These are phyloP conservation scores for Morone chrysops DNA, from an alignment of 2,113 vertebrate genomes.

Conservation along the genomic window DNA sequence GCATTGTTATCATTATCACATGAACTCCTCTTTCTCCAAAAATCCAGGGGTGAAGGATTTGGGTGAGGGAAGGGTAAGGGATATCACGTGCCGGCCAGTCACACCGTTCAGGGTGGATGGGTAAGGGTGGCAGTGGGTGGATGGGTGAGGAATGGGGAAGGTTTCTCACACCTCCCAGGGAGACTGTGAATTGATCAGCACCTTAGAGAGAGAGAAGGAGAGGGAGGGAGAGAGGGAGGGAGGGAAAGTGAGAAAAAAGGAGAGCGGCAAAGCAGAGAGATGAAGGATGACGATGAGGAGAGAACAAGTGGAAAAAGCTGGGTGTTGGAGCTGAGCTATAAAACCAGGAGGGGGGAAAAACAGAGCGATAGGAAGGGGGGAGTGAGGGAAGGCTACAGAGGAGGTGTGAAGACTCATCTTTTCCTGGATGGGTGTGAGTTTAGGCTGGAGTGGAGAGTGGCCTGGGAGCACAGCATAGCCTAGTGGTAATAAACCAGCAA, in stretches of 20 bases:
- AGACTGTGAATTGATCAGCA: conserved; percentile 89
- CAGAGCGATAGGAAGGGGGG: conserved; percentile 32
- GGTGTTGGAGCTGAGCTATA: conserved; percentile 62
- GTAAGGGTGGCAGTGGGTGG: conserved; percentile 44
- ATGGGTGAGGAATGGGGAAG: conserved; percentile 48
- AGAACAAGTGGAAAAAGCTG: conserved; percentile 65
- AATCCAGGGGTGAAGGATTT: conserved; percentile 37
- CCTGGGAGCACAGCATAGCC: conserved; percentile 68
- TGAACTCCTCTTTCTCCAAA: conserved; percentile 10
- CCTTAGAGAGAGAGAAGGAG: conserved; percentile 73
- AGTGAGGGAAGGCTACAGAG: conserved; percentile 58
- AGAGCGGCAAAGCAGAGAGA: conserved; percentile 61
- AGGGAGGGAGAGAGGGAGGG: conserved; percentile 59
- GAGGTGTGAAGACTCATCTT: conserved; percentile 86
- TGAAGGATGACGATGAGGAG: conserved; percentile 62
- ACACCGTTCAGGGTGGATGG: conserved; percentile 55
- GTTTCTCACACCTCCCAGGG: conserved; percentile 79
- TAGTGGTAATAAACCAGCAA: conserved; percentile 66
- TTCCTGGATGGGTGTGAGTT: conserved; percentile 76
- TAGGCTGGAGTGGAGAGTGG: conserved; percentile 56
- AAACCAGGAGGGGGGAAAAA: conserved; percentile 37
- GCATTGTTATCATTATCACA: conserved; percentile 14
- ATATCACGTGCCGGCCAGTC: conserved; percentile 60
- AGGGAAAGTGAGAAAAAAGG: conserved; percentile 62
- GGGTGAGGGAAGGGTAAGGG: conserved; percentile 37